These are phyloP conservation scores for Litoditis marina DNA, from an alignment of 2,888 invertebrate genomes.

Conservation along the genomic window DNA sequence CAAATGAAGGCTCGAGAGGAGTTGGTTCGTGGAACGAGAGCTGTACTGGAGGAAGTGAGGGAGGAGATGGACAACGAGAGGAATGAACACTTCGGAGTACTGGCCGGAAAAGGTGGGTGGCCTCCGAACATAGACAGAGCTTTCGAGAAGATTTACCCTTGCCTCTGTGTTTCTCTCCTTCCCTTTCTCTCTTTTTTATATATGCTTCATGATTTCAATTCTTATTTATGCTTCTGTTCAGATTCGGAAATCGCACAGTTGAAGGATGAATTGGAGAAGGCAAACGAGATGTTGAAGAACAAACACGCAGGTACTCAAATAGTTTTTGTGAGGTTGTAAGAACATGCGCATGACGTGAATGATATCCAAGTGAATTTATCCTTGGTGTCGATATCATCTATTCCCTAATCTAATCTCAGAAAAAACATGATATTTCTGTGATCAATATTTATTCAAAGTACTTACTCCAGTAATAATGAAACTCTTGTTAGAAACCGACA, in stretches of 20 bases:
- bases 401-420: not conserved
- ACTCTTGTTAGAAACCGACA: no score
- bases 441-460: not conserved
- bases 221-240: no score
- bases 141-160: no score
- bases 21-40: not conserved
- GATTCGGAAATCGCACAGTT: slow-evolving; percentile 29
- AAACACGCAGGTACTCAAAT: slow-evolving; percentile 23
- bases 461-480: not conserved
- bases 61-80: slow-evolving; percentile 7
- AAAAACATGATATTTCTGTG: not conserved
- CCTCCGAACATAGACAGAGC: no score
- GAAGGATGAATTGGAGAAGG: slow-evolving; percentile 34
- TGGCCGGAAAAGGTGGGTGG: slow-evolving; percentile 14
- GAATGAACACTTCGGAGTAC: not conserved
- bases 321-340: not conserved
- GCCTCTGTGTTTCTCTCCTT: no score
- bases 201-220: no score
- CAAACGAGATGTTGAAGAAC: slow-evolving; percentile 42
- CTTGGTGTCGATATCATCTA: no score
- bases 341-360: no score
- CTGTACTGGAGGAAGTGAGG: slow-evolving; percentile 8
- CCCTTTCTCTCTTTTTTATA: no score
- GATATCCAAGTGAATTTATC: no score
- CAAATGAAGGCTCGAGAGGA: slow-evolving; percentile 3